Evolutionary conservation across 1,140 invertebrate species (phyloP).

Genomic region (Caenorhabditis brenneri): DNA sequence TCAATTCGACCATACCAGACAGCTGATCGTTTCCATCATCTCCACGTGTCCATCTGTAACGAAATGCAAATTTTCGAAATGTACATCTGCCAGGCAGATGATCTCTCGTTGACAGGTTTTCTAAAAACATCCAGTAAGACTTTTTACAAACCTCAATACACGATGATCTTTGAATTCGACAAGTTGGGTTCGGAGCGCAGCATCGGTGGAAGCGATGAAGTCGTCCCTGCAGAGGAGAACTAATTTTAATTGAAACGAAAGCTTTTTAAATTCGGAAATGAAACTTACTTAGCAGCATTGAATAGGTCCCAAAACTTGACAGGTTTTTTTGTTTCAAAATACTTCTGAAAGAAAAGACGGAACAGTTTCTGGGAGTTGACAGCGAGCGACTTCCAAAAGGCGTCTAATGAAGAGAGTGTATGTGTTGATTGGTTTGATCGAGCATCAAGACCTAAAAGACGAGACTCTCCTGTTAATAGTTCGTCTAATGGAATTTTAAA

Average conservation of each 20-base stretch:
- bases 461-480: background rate
- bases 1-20: slow-evolving; percentile 15
- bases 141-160: slow-evolving; percentile 25
- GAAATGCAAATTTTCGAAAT: background rate
- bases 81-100: background rate
- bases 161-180: slow-evolving; percentile 49
- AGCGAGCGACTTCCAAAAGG: slow-evolving; percentile 40
- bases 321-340: background rate
- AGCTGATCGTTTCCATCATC: slow-evolving; percentile 41
- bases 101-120: background rate
- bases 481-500: slow-evolving; percentile 6
- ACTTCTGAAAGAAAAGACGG: slow-evolving; percentile 31
- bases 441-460: background rate
- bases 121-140: background rate
- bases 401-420: slow-evolving; percentile 34
- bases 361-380: slow-evolving; percentile 31
- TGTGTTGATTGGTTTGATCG: background rate
- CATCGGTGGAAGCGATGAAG: slow-evolving; percentile 39
- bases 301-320: slow-evolving; percentile 46
- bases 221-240: slow-evolving; percentile 17
- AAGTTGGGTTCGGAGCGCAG: slow-evolving; percentile 32
- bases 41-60: slow-evolving; percentile 28
- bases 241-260: background rate
- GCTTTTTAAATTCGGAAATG: too few species aligned
- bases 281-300: slow-evolving; percentile 31